Conservation (phyloP, 1,140 invertebrate genomes). For the Pseudomyrmex pallidus region DNA sequence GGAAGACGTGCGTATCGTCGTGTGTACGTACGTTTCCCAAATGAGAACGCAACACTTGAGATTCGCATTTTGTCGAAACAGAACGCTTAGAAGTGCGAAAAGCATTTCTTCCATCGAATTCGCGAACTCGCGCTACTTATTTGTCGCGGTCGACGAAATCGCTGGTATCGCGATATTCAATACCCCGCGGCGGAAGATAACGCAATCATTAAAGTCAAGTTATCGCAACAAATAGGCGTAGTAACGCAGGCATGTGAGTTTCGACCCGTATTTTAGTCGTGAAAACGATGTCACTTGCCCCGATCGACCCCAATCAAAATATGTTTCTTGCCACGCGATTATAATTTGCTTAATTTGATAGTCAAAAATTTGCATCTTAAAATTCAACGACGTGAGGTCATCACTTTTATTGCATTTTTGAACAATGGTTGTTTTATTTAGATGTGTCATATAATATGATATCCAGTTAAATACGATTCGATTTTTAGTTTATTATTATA, state of each 20-base stretch:
- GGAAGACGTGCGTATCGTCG: background rate
- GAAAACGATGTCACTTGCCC: background rate
- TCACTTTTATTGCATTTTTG: background rate
- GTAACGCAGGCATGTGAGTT: background rate
- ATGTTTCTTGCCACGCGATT: background rate
- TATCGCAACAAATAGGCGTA: slow-evolving; percentile 23
- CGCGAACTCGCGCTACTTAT: background rate
- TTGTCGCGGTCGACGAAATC: background rate
- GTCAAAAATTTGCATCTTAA: background rate
- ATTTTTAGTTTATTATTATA: background rate
- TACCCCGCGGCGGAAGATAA: slow-evolving; percentile 10
- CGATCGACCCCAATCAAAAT: background rate
- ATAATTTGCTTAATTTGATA: background rate
- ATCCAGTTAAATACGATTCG: background rate
- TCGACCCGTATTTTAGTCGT: background rate
- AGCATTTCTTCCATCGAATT: background rate
- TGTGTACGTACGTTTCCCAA: background rate
- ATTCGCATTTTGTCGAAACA: background rate
- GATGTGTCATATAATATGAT: background rate
- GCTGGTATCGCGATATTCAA: slow-evolving; percentile 19
- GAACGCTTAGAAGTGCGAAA: background rate
- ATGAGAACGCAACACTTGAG: slow-evolving; percentile 1
- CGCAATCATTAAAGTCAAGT: slow-evolving; percentile 11
- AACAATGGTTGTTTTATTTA: background rate
- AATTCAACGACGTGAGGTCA: background rate